Evolutionary conservation across 2,888 invertebrate genomes (phyloP).

Genomic region (Fissipunctia ypsillon): DNA sequence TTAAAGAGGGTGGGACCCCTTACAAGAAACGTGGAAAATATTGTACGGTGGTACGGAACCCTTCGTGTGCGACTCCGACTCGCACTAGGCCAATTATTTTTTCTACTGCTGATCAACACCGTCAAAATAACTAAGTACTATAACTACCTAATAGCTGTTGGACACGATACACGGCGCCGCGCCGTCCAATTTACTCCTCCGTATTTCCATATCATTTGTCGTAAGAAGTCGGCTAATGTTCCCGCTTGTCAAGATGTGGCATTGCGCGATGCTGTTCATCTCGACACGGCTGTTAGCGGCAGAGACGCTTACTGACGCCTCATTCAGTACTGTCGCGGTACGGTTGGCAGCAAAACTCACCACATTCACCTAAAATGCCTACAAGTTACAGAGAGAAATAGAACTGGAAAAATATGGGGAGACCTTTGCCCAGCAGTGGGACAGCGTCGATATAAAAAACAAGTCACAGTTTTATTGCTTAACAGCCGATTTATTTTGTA

Average conservation of each 20-base stretch:
- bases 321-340: conserved; percentile 20
- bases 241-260: conserved; percentile 56
- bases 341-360: background rate
- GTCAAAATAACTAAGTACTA: background rate
- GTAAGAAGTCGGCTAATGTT: conserved; percentile 61
- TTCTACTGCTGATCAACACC: background rate
- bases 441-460: background rate
- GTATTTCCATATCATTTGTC: conserved; percentile 63
- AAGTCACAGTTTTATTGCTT: background rate
- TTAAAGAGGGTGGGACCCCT: too few species aligned
- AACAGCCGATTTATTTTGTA: too few species aligned
- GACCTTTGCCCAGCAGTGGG: background rate
- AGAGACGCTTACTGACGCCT: conserved; percentile 38
- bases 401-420: background rate
- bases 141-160: background rate
- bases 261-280: conserved; percentile 52
- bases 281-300: conserved; percentile 40
- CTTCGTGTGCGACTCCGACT: too few species aligned
- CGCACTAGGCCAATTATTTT: too few species aligned
- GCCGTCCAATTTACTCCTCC: background rate
- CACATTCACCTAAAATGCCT: background rate
- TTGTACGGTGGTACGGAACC: too few species aligned
- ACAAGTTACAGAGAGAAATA: background rate
- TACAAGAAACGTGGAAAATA: too few species aligned
- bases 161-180: background rate